phyloP scores from a whole-genome alignment of 2,797 vertebrate species.

The Buceros bicornis region DNA sequence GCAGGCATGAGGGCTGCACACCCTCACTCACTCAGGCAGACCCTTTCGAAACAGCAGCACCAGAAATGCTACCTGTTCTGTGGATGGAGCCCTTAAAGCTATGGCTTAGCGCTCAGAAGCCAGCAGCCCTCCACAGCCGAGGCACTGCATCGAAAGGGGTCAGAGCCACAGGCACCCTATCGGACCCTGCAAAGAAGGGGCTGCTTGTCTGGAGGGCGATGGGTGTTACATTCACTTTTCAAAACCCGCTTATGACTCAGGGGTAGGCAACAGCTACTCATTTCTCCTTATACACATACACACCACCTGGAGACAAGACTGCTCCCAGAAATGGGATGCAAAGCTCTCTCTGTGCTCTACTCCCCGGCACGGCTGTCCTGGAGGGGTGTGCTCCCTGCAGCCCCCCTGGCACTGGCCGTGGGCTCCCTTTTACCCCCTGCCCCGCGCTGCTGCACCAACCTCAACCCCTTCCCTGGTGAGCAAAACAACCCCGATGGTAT shows the following conservation, averaged over 20 bases:
- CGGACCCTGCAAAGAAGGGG: background rate
- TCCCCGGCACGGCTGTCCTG: rapidly evolving
- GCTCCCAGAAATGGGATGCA: background rate
- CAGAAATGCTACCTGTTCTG: background rate
- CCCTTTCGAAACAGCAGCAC: background rate
- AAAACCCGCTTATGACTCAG: background rate
- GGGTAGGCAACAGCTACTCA: background rate
- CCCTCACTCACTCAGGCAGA: background rate
- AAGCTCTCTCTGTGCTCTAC: background rate
- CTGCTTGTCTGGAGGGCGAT: background rate
- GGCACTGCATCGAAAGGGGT: too few relatives aligned
- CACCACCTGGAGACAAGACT: background rate
- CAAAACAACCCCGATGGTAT: background rate
- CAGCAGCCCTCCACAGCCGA: background rate
- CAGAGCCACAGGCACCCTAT: background rate
- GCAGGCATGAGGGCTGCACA: background rate
- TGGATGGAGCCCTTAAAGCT: background rate
- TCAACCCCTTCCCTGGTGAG: background rate
- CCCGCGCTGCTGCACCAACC: background rate
- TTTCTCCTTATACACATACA: background rate
- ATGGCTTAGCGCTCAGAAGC: rapidly evolving
- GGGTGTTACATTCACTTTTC: background rate
- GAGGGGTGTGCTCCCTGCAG: background rate
- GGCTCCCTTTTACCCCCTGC: background rate
- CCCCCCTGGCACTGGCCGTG: rapidly evolving